Evolutionary conservation across 2,113 vertebrate genomes (phyloP), one percentile per base, ranked within the genome.

Genomic region (Osmerus eperlanus): DNA sequence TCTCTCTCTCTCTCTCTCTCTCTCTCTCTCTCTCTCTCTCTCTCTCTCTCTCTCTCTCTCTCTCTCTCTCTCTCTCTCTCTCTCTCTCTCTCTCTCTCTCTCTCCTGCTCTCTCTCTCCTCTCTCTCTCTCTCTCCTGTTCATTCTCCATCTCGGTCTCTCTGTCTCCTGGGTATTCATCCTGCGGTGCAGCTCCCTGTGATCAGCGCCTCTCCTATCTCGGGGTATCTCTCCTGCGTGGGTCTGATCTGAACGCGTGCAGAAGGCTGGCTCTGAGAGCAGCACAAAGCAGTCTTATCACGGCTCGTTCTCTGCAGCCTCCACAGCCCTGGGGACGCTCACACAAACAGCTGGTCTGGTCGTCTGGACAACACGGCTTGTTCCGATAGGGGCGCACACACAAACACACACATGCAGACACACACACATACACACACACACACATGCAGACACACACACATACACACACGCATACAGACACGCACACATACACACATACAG

Each of bases 281-380:
- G 67, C 71, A 84, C 69, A 78, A 76, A 80, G 68, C 74, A 78
- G 75, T 74, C 69, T 81, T 78, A 79, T 86, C 83, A 79, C 63
- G 78, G 65, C 83, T 79, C 86, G 76, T 83, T 81, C 77, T 79
- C 18, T 80, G 76, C 84, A 76, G 69, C 77, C 79, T 76, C 63
- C 67, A 62, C 78, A 78, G 72, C 80, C 65, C 65, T 47, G 70
- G 74, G 75, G 82, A 73, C 75, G 63, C 71, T 78, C 76, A 82
- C 70, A 83, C 61, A 5, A 36, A 62, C 73, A 74, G 73, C 71
- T n/a, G n/a, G n/a, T n/a, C n/a, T n/a, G n/a, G n/a, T n/a, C 69
- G 59, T 71, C 73, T 70, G 75, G 71, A 73, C 79, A 63, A 11
- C 69, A 54, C 65, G 32, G 52, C 3, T 5, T 70, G n/a, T 2